phyloP scores from a whole-genome alignment of 1,140 invertebrate species.

The Centruroides sculpturatus region DNA sequence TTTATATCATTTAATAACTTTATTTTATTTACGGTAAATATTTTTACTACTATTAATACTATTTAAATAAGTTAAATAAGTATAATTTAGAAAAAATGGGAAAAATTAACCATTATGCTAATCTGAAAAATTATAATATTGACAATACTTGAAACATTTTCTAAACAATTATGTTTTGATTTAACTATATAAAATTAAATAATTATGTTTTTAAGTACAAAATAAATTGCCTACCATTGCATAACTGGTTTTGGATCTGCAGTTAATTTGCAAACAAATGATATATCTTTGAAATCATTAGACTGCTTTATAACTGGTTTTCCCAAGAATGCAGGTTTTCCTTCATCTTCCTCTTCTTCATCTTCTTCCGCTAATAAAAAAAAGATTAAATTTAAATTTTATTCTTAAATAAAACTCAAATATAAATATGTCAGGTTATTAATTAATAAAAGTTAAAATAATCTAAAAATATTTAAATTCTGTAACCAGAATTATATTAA shows the following conservation, averaged over 20 bases:
- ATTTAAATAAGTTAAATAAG: no score
- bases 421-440: no score
- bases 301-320: conserved; percentile 87
- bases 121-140: no score
- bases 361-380: conserved; percentile 12
- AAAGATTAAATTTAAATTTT: not conserved
- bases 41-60: no score
- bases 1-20: no score
- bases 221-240: conserved; percentile 54
- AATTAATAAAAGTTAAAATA: not conserved
- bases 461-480: not conserved
- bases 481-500: conserved; percentile 21
- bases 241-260: conserved; percentile 84
- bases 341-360: conserved; percentile 44
- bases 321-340: conserved; percentile 90
- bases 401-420: not conserved
- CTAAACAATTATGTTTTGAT: no score
- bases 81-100: no score
- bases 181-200: no score
- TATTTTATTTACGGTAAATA: no score
- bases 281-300: conserved; percentile 79
- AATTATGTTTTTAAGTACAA: not conserved
- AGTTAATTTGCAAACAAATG: conserved; percentile 87
- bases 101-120: no score
- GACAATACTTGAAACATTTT: no score